A percentile compares a stretch with the other conserved stretches of the same genome.
Evolutionary conservation across 2,888 invertebrate species (phyloP).

Genomic region (Metacarcinus magister): DNA sequence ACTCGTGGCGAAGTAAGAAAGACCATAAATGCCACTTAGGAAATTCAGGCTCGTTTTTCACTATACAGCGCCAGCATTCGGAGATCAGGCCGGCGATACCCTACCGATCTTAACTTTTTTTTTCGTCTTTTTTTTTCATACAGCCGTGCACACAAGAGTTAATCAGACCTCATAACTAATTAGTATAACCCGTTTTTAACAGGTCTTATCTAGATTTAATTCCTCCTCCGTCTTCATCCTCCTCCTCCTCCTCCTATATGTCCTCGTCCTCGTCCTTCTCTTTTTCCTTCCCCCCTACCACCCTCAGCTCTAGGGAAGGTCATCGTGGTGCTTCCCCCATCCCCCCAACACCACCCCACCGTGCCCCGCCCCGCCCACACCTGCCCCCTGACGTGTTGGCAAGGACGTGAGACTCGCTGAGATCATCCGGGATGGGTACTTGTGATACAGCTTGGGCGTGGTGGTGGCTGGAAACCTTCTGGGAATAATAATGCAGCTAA

Average conservation of each 20-base stretch:
- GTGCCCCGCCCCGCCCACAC: background rate
- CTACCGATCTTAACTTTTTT: background rate
- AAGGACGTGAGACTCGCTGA: constrained; percentile 34
- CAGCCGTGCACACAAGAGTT: background rate
- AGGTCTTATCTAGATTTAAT: background rate
- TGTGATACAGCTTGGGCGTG: background rate
- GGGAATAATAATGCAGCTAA: background rate
- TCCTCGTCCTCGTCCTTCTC: background rate
- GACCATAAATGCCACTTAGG: background rate
- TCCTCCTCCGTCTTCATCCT: background rate
- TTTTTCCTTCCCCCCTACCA: background rate
- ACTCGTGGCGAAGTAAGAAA: background rate
- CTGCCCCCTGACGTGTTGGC: background rate
- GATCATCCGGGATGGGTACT: background rate
- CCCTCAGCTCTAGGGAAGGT: constrained; percentile 16
- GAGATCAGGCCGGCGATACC: background rate
- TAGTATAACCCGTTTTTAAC: background rate
- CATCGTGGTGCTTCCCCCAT: background rate
- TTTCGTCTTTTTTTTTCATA: background rate
- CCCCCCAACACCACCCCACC: background rate
- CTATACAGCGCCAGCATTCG: background rate
- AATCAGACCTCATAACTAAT: background rate
- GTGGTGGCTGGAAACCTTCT: background rate
- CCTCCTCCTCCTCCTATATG: background rate
- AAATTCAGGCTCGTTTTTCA: background rate